Percentiles rank a stretch among this genome's conserved stretches.
Conservation (phyloP, 2,797 vertebrate genomes). For the Eurystomus glaucurus region DNA sequence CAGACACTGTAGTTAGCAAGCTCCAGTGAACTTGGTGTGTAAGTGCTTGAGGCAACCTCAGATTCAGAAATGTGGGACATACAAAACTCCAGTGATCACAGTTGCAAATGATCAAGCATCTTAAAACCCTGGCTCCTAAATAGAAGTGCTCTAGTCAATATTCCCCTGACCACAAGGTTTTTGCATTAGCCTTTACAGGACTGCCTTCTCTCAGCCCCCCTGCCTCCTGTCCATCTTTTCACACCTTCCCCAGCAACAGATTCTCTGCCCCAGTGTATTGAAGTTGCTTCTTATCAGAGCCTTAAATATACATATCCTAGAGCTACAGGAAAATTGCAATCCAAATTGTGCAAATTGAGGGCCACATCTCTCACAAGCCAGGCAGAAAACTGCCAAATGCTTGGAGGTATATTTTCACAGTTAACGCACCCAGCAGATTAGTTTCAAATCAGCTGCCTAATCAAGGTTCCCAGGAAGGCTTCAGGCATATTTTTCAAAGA, state of each 20-base stretch:
- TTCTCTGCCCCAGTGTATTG: background rate
- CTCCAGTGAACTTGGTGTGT: background rate
- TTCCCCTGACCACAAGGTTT: background rate
- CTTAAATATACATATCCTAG: conserved; percentile 45
- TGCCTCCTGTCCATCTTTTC: background rate
- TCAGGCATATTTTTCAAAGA: conserved; percentile 25
- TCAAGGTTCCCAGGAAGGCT: conserved; percentile 53
- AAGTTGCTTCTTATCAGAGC: conserved; percentile 44
- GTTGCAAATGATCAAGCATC: background rate
- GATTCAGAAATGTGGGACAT: background rate
- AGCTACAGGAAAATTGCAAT: conserved; percentile 63
- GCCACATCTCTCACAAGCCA: conserved; percentile 19
- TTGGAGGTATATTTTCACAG: conserved; percentile 66
- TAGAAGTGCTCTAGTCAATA: background rate
- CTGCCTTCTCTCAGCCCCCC: background rate
- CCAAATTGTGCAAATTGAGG: conserved; percentile 47
- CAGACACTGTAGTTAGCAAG: background rate
- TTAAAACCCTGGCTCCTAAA: background rate
- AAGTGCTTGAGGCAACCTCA: background rate
- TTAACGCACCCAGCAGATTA: conserved; percentile 36
- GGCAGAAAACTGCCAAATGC: background rate
- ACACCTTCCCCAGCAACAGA: background rate
- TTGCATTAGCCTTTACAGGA: background rate
- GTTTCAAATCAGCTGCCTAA: conserved; percentile 65
- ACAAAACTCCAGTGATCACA: background rate